Percentiles rank a stretch among this genome's conserved stretches.
phyloP scores from a whole-genome alignment of 2,113 vertebrate genomes.

The Rhombomys opimus region DNA sequence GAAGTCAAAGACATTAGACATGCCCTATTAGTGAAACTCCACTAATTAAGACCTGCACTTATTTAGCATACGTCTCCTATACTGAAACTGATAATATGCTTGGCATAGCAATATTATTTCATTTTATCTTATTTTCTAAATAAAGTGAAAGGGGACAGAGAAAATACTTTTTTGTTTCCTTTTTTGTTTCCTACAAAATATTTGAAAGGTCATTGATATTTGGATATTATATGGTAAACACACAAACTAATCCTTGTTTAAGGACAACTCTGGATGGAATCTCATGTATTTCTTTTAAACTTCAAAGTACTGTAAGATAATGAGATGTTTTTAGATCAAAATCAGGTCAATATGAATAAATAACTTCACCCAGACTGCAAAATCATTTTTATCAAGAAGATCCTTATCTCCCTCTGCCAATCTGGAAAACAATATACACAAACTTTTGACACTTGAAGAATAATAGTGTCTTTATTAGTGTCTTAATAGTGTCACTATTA shows the following conservation, averaged over 20 bases:
- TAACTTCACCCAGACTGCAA: background rate
- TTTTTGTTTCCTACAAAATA: constrained; percentile 75
- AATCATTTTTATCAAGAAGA: background rate
- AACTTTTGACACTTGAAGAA: background rate
- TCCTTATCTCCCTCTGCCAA: background rate
- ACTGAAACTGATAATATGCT: constrained; percentile 84
- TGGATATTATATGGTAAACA: background rate
- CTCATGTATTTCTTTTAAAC: background rate
- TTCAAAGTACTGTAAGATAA: background rate
- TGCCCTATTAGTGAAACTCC: constrained; percentile 82
- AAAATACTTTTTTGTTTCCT: constrained; percentile 66
- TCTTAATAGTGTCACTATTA: too few relatives aligned
- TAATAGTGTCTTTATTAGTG: too few relatives aligned
- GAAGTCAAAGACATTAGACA: constrained; percentile 84
- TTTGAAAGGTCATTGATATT: background rate
- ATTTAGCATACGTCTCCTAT: constrained; percentile 83
- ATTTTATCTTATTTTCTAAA: constrained; percentile 80
- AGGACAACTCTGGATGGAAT: background rate
- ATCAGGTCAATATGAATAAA: background rate
- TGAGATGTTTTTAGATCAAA: constrained; percentile 20
- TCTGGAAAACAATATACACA: background rate
- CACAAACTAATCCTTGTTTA: background rate
- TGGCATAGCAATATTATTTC: constrained; percentile 82
- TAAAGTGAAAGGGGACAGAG: constrained; percentile 78
- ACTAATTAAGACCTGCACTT: constrained; percentile 85